These are phyloP conservation scores for Tetragonisca angustula DNA, from an alignment of 2,888 invertebrate genomes.

Conservation along the genomic window DNA sequence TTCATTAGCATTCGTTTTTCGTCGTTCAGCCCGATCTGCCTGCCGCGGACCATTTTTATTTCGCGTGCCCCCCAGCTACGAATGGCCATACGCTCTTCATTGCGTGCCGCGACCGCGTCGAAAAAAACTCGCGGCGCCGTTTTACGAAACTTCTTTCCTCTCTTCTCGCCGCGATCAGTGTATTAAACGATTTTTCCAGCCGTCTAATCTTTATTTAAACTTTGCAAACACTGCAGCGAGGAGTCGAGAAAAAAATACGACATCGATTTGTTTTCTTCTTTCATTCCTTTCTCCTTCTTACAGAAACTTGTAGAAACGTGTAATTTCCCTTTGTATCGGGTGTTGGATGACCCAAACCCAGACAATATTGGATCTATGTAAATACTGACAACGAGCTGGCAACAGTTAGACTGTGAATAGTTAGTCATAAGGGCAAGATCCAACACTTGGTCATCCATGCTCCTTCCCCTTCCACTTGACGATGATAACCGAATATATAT, in stretches of 20 bases:
- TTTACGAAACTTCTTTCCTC: neutral
- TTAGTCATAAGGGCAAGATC: no score
- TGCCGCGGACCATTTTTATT: constrained; percentile 66
- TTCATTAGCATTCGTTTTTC: constrained; percentile 79
- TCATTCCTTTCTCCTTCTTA: neutral
- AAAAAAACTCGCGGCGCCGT: constrained; percentile 47
- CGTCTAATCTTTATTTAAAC: neutral
- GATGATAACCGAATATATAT: no score
- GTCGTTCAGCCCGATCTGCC: constrained; percentile 67
- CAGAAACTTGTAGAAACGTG: no score
- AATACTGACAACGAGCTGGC: no score
- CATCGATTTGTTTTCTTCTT: no score
- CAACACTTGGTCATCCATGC: no score
- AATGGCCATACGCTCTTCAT: constrained; percentile 45
- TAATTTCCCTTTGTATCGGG: neutral
- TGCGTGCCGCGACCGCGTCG: constrained; percentile 40
- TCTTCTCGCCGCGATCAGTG: neutral
- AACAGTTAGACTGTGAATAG: no score
- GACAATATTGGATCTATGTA: no score
- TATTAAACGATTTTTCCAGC: neutral
- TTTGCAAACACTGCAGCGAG: neutral
- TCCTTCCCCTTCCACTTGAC: no score
- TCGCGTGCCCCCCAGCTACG: constrained; percentile 30
- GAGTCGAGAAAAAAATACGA: neutral
- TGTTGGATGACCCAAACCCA: no score